A percentile compares a stretch with the other conserved stretches of the same genome.
These are phyloP conservation scores for Pomatorhinus ruficollis DNA, from an alignment of 2,113 vertebrate genomes.

Conservation along the genomic window DNA sequence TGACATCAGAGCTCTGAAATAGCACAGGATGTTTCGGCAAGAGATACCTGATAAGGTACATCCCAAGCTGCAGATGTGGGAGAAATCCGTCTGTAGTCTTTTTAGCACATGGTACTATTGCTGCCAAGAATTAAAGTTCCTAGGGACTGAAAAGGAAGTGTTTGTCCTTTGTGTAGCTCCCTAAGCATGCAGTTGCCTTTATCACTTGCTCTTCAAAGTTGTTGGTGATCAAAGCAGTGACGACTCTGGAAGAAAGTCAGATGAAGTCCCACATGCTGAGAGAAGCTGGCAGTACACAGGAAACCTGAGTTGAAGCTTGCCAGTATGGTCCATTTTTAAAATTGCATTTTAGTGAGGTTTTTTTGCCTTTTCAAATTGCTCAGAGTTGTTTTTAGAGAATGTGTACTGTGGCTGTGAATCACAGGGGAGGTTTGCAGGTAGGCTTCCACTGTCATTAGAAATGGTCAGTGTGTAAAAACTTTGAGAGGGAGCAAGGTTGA, in stretches of 20 bases:
- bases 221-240: conserved; percentile 35
- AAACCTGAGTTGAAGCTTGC: background rate
- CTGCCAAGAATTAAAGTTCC: conserved; percentile 29
- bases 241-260: background rate
- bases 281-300: background rate
- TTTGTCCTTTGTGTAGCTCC: conserved; percentile 38
- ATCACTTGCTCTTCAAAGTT: conserved; percentile 35
- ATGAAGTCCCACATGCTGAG: background rate
- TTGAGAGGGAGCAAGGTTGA: background rate
- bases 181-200: background rate
- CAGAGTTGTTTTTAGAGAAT: background rate
- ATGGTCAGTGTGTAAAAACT: background rate
- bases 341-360: background rate
- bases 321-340: background rate
- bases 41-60: background rate
- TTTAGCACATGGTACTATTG: background rate
- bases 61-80: background rate
- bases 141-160: conserved; percentile 1
- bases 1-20: background rate
- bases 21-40: background rate
- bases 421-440: background rate
- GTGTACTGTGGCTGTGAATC: background rate
- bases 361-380: background rate
- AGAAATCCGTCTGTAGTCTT: conserved; percentile 6
- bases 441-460: background rate